Evolutionary conservation across 2,797 vertebrate species (phyloP).

Genomic region (Alosa sapidissima): DNA sequence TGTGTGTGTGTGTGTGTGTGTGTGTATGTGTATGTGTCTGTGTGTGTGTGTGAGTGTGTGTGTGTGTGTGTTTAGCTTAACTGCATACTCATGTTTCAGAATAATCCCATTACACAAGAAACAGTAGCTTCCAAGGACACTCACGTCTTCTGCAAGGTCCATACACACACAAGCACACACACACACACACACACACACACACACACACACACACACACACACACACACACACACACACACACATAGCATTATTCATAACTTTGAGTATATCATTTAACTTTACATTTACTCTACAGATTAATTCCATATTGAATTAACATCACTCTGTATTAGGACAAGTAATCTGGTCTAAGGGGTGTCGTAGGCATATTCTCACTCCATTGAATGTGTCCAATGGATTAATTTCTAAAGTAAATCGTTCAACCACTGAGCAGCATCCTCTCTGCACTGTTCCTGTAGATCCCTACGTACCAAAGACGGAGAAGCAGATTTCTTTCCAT

Average conservation of each 20-base stretch:
- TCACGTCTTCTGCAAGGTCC: background rate
- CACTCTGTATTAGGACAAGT: background rate
- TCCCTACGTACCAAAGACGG: constrained; percentile 76
- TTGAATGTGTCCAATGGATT: background rate
- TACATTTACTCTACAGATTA: background rate
- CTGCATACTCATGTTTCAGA: constrained; percentile 29
- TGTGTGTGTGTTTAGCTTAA: background rate
- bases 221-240: background rate
- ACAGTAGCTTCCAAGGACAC: constrained; percentile 5
- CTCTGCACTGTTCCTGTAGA: constrained; percentile 67
- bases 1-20: too few species aligned
- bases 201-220: background rate
- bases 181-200: background rate
- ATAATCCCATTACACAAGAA: constrained; percentile 18
- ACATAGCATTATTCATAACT: background rate
- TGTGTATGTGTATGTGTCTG: constrained; percentile 13
- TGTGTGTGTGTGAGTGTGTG: background rate
- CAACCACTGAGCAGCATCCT: background rate
- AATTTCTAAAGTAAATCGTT: background rate
- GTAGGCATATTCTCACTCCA: background rate
- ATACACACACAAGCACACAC: background rate
- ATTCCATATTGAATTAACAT: background rate
- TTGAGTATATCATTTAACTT: background rate
- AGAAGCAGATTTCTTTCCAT: constrained; percentile 83
- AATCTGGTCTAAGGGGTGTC: background rate